Evolutionary conservation across 2,797 vertebrate genomes (phyloP).

Genomic region (Pseudomugil tenellus): DNA sequence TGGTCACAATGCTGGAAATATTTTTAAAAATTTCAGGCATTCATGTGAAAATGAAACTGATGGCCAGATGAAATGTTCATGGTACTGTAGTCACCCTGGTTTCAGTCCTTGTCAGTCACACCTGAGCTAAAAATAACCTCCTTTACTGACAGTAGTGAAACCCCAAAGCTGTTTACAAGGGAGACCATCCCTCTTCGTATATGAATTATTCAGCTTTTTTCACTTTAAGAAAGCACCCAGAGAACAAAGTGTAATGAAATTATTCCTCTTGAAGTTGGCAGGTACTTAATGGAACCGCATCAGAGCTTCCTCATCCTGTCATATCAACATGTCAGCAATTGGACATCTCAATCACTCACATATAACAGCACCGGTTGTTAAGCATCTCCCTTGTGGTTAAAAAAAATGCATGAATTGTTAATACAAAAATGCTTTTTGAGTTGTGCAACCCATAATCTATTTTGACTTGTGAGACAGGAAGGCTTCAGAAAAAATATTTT

Average conservation of each 20-base stretch:
- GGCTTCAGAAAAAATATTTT: constrained; percentile 33
- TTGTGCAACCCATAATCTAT: constrained; percentile 39
- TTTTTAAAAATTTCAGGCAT: constrained; percentile 27
- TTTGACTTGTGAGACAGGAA: constrained; percentile 33
- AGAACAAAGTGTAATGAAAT: constrained; percentile 73
- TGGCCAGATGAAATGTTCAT: constrained; percentile 68
- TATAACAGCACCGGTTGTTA: constrained; percentile 27
- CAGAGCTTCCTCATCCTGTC: constrained; percentile 39
- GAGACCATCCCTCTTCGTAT: constrained; percentile 54
- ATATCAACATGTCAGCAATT: constrained; percentile 44
- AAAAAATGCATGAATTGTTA: constrained; percentile 52
- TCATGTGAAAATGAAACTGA: constrained; percentile 52
- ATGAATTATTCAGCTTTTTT: constrained; percentile 73
- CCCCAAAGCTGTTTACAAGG: constrained; percentile 65
- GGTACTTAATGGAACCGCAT: constrained; percentile 46
- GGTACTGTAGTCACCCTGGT: constrained; percentile 41
- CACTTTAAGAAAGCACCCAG: constrained; percentile 66
- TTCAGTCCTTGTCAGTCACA: constrained; percentile 56
- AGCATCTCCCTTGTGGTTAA: constrained; percentile 16
- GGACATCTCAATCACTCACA: constrained; percentile 64
- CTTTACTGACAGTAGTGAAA: constrained; percentile 56
- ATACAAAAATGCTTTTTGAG: constrained; percentile 53
- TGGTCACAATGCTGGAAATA: background rate
- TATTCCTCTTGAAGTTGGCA: constrained; percentile 61
- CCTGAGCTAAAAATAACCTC: constrained; percentile 72